phyloP scores from a whole-genome alignment of 2,888 invertebrate species.

The Athalia rosae region DNA sequence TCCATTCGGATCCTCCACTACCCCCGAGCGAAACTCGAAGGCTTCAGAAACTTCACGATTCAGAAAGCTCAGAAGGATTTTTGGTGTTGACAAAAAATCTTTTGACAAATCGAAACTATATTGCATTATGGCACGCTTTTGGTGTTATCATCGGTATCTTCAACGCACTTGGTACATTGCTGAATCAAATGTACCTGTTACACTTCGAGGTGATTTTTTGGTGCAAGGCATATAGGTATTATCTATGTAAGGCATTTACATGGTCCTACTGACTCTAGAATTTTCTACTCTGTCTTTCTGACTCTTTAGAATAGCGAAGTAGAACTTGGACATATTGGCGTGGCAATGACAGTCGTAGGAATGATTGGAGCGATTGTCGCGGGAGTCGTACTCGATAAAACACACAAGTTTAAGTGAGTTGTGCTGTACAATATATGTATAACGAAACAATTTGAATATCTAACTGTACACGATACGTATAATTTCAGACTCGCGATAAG shows the following conservation, averaged over 20 bases:
- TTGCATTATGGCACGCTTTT: conserved; percentile 68
- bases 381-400: conserved; percentile 80
- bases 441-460: background rate
- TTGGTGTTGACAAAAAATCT: conserved; percentile 56
- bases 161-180: conserved; percentile 78
- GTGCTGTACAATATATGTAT: background rate
- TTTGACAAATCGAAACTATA: conserved; percentile 60
- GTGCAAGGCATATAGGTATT: background rate
- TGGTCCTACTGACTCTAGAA: background rate
- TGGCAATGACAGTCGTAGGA: conserved; percentile 79
- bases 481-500: conserved; percentile 76
- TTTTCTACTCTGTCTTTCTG: background rate
- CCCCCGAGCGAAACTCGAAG: conserved; percentile 75
- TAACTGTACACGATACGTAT: background rate
- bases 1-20: conserved; percentile 75
- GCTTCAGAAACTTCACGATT: conserved; percentile 78
- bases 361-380: conserved; percentile 80
- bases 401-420: conserved; percentile 80
- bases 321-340: conserved; percentile 79
- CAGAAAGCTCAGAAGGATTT: conserved; percentile 59
- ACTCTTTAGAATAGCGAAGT: conserved; percentile 73
- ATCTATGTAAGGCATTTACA: background rate
- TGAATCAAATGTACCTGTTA: conserved; percentile 76
- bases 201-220: conserved; percentile 75
- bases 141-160: conserved; percentile 79